Evolutionary conservation across 2,797 vertebrate genomes (phyloP).

Genomic region (Bovichtus variegatus): DNA sequence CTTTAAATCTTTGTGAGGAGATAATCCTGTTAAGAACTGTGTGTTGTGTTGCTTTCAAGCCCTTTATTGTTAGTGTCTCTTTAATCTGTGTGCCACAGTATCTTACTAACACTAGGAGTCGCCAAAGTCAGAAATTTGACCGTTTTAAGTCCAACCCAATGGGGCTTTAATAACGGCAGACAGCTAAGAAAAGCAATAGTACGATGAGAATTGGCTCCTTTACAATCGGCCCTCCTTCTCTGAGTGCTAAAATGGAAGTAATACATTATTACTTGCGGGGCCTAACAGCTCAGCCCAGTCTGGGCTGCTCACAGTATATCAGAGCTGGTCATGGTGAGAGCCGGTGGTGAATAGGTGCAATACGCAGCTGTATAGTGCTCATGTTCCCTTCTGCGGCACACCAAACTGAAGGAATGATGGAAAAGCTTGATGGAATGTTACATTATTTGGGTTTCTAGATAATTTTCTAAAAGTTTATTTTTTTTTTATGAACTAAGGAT

Average conservation of each 20-base stretch:
- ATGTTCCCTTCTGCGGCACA: not conserved
- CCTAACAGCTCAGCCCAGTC: constrained; percentile 25
- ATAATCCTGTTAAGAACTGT: too few species aligned
- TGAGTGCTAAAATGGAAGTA: constrained; percentile 42
- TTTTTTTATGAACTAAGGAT: not conserved
- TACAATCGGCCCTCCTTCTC: constrained; percentile 18
- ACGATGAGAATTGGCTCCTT: constrained; percentile 8
- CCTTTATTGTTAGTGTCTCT: not conserved
- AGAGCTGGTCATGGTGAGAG: constrained; percentile 8
- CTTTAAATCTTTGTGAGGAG: not conserved
- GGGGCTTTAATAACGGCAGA: constrained; percentile 3
- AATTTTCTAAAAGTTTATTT: not conserved
- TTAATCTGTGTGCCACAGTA: not conserved
- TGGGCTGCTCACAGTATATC: constrained; percentile 3
- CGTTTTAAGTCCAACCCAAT: constrained; percentile 19
- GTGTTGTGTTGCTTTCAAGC: not conserved
- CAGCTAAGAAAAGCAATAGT: constrained; percentile 32
- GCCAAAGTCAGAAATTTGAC: not conserved
- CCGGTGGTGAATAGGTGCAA: not conserved
- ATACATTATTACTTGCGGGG: constrained; percentile 27
- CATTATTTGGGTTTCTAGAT: not conserved
- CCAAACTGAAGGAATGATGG: not conserved
- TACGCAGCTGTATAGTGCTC: not conserved
- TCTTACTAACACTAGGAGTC: not conserved
- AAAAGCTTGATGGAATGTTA: not conserved